Evolutionary conservation across 1,140 invertebrate species (phyloP), one percentile per base, ranked within the genome.

Genomic region (Drosophila nannoptera): DNA sequence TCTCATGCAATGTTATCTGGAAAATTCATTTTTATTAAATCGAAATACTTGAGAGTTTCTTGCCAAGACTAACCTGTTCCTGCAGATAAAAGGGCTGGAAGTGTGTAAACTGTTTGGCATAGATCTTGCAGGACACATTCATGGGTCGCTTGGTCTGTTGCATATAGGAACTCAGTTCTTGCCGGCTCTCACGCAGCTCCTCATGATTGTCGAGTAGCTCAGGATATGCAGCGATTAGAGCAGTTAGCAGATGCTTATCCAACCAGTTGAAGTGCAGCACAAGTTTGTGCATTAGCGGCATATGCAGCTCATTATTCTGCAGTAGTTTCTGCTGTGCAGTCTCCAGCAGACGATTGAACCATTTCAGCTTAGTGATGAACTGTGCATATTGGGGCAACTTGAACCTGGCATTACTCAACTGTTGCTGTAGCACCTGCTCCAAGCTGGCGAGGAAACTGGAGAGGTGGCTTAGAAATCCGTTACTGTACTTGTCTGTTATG

Each of bases 201-300:
- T 36, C n/a, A 54, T 67, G 60, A 2, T 43, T 7, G 6, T 55
- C 32, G 0, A 65, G 4, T 33, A 52, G 55, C 0, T 66, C 56
- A 0, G 72, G 52, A 12, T 55, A 55, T 0, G 69, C 38, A 7
- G 53, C 9, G 4, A 61, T 7, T 0, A 89, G 29, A 0, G 35
- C 49, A 4, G 31, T 6, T 0, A 89, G 11, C 6, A 89, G 46
- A 35, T 89, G 71, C 49, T 90, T 90, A 9, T 82, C 59, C 32
- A 90, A 16, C 89, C 89, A 90, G 33, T 88, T 86, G 46, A 87
- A 90, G 48, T 90, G 89, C 29, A 90, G 53, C n/a, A 87, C 62
- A n/a, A 89, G 29, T 48, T 88, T 82, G 46, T 90, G 88, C 65
- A 88, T 71, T 31, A 89, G 33, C 5, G 78, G 73, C 5, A 69